Percentiles rank a stretch among this genome's conserved stretches.
These are phyloP conservation scores for Montipora foliosa DNA, from an alignment of 64 coral and sea anemone genomes.

Conservation along the genomic window DNA sequence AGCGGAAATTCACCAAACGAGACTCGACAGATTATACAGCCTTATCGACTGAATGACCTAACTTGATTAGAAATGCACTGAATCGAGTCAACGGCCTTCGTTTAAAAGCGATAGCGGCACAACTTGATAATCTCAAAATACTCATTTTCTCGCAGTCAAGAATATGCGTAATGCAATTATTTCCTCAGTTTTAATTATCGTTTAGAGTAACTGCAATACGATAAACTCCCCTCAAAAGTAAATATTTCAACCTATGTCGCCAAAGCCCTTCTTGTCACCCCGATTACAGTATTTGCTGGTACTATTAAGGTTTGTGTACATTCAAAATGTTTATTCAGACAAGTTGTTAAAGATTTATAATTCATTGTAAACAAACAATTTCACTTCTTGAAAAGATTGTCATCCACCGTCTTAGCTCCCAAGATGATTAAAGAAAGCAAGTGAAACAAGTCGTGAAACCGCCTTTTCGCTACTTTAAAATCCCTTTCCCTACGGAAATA, in stretches of 20 bases:
- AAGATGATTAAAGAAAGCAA: not conserved
- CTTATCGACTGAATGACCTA: not conserved
- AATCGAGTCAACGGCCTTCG: conserved; percentile 16
- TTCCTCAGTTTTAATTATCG: conserved; percentile 94
- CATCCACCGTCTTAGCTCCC: conserved; percentile 31
- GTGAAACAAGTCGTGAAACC: no score
- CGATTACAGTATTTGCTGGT: conserved; percentile 70
- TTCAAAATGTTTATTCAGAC: conserved; percentile 90
- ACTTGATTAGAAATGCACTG: conserved; percentile 46
- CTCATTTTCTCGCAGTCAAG: conserved; percentile 52
- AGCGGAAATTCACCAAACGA: conserved; percentile 30
- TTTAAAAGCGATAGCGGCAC: conserved; percentile 33
- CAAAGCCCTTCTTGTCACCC: conserved; percentile 45
- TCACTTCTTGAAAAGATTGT: conserved; percentile 11
- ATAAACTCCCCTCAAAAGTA: conserved; percentile 83
- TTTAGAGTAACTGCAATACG: conserved; percentile 91
- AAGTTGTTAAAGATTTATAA: conserved; percentile 98
- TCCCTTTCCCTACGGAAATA: conserved; percentile 16
- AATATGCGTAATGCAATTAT: conserved; percentile 68
- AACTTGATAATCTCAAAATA: conserved; percentile 64
- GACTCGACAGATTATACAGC: not conserved
- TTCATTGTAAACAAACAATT: conserved; percentile 96
- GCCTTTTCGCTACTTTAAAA: not conserved
- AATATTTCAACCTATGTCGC: conserved; percentile 73
- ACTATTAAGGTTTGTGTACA: conserved; percentile 84